Base-by-base conservation (phyloP, 1,140 invertebrate genomes). In the Drosophila baimaii region DNA sequence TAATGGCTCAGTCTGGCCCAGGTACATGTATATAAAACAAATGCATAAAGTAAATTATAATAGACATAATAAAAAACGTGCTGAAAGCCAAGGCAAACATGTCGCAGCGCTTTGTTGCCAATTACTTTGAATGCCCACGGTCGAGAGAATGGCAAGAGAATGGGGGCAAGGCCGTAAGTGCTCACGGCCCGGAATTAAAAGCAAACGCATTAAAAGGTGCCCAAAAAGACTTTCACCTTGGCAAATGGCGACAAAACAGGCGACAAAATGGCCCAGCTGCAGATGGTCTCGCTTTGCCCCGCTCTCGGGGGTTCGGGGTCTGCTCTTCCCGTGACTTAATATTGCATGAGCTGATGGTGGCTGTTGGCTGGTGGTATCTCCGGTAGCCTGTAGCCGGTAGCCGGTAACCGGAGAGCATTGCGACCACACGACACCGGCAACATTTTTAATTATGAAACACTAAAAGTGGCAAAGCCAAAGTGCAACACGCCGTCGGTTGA, bases 361-460 rank as follows among this genome's bases (percentile, higher is more conserved):
- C 39, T 55, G 47, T n/a, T 39, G 37, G n/a, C 37, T 21, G 54
- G 46, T 25, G 46, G 29, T 23, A 58, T 27, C 25, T 49, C 57
- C 31, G 56, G 63, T 37, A 65, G n/a, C 39, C 17, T 39, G 29
- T 29, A 23, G 5, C 19, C 3, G 52, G 61, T 43, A 31, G 7
- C 27, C 15, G 64, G 39, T 71, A 72, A 72, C 69, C 35, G 66
- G 68, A 71, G 68, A 71, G 49, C 49, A 39, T 23, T 33, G 51
- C 66, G 63, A 59, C 63, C 63, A 77, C 63, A 77, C 73, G 73
- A 76, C 62, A 81, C 82, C 65, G 77, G 84, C 77, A 90, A 91
- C 90, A 83, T 91, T 91, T 91, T 91, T 91, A 91, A 91, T 91
- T 91, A 91, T 91, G 83, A 90, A 91, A 90, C 90, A 91, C 90